Evolutionary conservation across 2,113 vertebrate species (phyloP).

Genomic region (Gopherus evgoodei): DNA sequence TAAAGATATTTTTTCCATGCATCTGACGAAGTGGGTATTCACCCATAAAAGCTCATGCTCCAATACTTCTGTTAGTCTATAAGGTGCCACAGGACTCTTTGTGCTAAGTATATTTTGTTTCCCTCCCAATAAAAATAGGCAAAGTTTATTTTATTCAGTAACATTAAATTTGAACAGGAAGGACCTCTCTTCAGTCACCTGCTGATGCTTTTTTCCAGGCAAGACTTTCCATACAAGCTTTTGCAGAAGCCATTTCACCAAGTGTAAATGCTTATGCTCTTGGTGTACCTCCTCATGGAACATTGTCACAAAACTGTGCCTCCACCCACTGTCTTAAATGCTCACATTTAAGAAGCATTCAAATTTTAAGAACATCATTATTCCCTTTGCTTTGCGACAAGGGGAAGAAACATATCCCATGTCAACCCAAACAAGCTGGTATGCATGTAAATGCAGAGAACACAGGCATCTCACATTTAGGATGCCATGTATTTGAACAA

Average conservation of each 20-base stretch:
- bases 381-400: background rate
- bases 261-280: background rate
- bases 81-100: too few relatives aligned
- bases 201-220: background rate
- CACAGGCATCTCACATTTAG: background rate
- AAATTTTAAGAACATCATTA: background rate
- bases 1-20: background rate
- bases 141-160: background rate
- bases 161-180: background rate
- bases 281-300: background rate
- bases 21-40: too few relatives aligned
- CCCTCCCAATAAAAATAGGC: background rate
- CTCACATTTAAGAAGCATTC: background rate
- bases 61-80: too few relatives aligned
- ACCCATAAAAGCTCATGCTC: too few relatives aligned
- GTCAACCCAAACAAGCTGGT: background rate
- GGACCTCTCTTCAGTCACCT: background rate
- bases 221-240: background rate
- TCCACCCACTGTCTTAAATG: background rate
- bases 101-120: background rate
- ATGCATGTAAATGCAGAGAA: background rate
- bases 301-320: background rate
- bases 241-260: background rate
- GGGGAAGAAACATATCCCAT: background rate
- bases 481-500: background rate